A percentile compares a stretch with the other conserved stretches of the same genome.
These are phyloP conservation scores for Nomada ruficornis DNA, from an alignment of 2,888 invertebrate species.

Conservation along the genomic window DNA sequence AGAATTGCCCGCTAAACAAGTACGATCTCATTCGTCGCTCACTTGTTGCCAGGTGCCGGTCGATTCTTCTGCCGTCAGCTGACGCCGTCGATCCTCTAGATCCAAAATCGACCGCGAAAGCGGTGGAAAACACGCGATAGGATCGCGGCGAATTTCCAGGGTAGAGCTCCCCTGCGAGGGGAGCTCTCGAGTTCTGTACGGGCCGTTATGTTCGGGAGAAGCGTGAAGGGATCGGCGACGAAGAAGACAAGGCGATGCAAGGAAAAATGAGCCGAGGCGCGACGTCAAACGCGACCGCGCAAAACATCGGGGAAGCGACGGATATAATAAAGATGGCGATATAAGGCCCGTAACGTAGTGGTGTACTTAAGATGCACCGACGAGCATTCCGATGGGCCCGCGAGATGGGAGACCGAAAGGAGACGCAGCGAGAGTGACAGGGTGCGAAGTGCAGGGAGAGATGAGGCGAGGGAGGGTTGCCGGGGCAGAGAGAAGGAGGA, in stretches of 20 bases:
- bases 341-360: slow-evolving; percentile 83
- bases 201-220: not conserved
- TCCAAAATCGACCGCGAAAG: not conserved
- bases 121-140: too few relatives aligned
- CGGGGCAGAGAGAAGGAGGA: slow-evolving; percentile 34
- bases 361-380: slow-evolving; percentile 77
- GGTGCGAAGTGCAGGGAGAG: slow-evolving; percentile 23
- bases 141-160: slow-evolving; percentile 21
- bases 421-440: slow-evolving; percentile 42
- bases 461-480: not conserved
- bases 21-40: slow-evolving; percentile 2
- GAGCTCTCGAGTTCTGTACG: not conserved
- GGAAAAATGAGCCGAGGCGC: slow-evolving; percentile 53
- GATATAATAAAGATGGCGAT: slow-evolving; percentile 84
- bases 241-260: slow-evolving; percentile 24
- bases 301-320: slow-evolving; percentile 71
- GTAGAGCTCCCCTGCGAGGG: too few relatives aligned
- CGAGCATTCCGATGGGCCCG: slow-evolving; percentile 81
- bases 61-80: slow-evolving; percentile 1
- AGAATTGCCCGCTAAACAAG: not conserved
- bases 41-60: slow-evolving; percentile 23
- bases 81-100: not conserved
- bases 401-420: slow-evolving; percentile 60
- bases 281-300: slow-evolving; percentile 77
- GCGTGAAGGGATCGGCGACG: not conserved